A percentile compares a stretch with the other conserved stretches of the same genome.
Conservation (phyloP, 2,113 vertebrate species). For the Gulo gulo region DNA sequence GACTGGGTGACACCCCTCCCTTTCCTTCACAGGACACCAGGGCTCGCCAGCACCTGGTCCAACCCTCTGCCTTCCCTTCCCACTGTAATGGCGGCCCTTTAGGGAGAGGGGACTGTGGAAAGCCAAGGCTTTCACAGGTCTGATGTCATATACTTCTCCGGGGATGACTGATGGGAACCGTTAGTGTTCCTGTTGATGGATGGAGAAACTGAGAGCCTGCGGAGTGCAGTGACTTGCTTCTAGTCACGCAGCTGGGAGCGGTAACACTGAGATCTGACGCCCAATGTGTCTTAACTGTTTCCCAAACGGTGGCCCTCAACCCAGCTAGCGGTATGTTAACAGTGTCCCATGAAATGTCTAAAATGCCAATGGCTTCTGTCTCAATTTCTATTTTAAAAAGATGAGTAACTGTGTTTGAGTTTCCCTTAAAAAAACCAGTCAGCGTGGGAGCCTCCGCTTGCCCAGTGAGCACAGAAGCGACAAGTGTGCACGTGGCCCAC, state of each 20-base stretch:
- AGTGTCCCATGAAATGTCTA: not conserved
- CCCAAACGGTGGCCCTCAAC: not conserved
- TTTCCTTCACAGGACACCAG: not conserved
- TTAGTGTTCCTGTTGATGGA: not conserved
- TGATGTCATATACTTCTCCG: not conserved
- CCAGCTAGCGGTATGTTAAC: not conserved
- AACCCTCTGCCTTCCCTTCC: not conserved
- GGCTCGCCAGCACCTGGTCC: not conserved
- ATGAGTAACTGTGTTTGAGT: not conserved
- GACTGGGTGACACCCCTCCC: not conserved
- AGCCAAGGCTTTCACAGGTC: not conserved
- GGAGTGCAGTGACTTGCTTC: too few species aligned
- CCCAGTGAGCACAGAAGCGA: rapidly evolving
- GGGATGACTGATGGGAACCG: not conserved
- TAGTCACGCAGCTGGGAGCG: not conserved
- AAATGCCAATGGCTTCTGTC: not conserved
- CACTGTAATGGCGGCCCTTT: not conserved
- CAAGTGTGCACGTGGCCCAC: rapidly evolving
- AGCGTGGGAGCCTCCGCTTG: too few species aligned
- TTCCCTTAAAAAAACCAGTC: not conserved
- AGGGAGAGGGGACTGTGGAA: too few species aligned
- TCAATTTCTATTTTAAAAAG: not conserved
- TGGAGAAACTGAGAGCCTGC: not conserved
- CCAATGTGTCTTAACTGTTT: not conserved
- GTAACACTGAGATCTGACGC: not conserved